phyloP scores from a whole-genome alignment of 2,113 vertebrate species.

The Macrotis lagotis region DNA sequence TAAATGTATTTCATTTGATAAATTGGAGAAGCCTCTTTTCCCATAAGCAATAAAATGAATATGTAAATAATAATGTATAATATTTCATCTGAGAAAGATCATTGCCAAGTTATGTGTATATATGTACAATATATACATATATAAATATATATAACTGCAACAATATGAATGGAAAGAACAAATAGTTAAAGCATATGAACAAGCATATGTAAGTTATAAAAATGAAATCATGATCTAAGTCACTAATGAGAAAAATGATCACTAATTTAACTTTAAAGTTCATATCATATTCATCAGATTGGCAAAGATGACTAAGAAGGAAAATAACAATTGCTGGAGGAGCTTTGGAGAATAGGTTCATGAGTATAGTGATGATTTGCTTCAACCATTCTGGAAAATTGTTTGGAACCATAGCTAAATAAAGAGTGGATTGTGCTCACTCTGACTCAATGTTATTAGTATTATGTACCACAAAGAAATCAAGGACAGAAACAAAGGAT shows the following conservation, averaged over 20 bases:
- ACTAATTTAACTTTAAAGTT: neutral
- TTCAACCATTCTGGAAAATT: neutral
- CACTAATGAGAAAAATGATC: neutral
- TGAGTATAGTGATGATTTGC: neutral
- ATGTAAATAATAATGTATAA: neutral
- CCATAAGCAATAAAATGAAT: neutral
- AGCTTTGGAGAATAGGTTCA: neutral
- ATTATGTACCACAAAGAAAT: neutral
- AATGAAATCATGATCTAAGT: neutral
- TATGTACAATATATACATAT: no score
- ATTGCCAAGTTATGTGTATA: neutral
- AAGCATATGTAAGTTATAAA: neutral
- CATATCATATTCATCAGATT: neutral
- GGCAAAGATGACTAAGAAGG: neutral
- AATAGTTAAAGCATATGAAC: neutral
- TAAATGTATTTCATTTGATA: neutral
- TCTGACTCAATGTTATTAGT: neutral
- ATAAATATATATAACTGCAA: neutral
- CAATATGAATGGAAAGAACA: neutral
- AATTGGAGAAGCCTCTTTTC: neutral
- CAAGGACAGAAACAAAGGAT: neutral
- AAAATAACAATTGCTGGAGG: neutral
- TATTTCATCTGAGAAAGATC: neutral
- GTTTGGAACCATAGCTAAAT: neutral
- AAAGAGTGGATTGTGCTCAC: neutral